These are phyloP conservation scores for Kryptolebias ocellatus DNA, from an alignment of 2,797 vertebrate genomes.

Conservation along the genomic window DNA sequence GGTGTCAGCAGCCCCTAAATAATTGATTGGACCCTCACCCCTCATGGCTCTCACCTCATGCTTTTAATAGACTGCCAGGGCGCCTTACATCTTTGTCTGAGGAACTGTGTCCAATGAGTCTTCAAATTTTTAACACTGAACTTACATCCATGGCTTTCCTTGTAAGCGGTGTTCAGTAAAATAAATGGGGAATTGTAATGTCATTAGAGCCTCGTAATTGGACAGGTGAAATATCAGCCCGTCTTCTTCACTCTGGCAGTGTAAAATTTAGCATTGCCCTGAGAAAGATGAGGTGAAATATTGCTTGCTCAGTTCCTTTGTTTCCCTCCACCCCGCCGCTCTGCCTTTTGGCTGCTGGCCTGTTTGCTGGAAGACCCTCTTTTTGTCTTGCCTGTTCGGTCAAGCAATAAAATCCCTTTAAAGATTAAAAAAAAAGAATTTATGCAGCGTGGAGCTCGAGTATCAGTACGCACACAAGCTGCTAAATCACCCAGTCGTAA, in stretches of 20 bases:
- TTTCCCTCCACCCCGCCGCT: slow-evolving; percentile 46
- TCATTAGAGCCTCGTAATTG: background rate
- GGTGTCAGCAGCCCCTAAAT: slow-evolving; percentile 76
- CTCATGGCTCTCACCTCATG: slow-evolving; percentile 56
- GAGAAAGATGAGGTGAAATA: slow-evolving; percentile 68
- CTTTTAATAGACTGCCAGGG: slow-evolving; percentile 71
- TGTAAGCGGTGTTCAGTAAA: slow-evolving; percentile 17
- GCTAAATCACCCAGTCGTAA: background rate
- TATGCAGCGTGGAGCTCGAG: background rate
- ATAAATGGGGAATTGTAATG: slow-evolving; percentile 7
- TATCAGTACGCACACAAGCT: background rate
- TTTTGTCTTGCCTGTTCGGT: slow-evolving; percentile 35
- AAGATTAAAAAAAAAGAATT: slow-evolving; percentile 16
- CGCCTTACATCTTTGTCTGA: slow-evolving; percentile 21
- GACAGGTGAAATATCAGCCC: slow-evolving; percentile 29
- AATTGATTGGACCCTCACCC: slow-evolving; percentile 76
- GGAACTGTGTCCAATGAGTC: slow-evolving; percentile 23
- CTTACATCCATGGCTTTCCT: background rate
- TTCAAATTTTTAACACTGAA: background rate
- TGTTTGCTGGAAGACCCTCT: slow-evolving; percentile 31
- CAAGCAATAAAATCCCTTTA: slow-evolving; percentile 23
- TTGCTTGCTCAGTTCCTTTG: slow-evolving; percentile 68
- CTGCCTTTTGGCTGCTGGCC: slow-evolving; percentile 42
- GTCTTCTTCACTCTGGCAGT: slow-evolving; percentile 7
- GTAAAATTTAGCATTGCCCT: slow-evolving; percentile 44